Evolutionary conservation across 1,140 invertebrate species (phyloP), one percentile per base, ranked within the genome.

Genomic region (Solenopsis fugax): DNA sequence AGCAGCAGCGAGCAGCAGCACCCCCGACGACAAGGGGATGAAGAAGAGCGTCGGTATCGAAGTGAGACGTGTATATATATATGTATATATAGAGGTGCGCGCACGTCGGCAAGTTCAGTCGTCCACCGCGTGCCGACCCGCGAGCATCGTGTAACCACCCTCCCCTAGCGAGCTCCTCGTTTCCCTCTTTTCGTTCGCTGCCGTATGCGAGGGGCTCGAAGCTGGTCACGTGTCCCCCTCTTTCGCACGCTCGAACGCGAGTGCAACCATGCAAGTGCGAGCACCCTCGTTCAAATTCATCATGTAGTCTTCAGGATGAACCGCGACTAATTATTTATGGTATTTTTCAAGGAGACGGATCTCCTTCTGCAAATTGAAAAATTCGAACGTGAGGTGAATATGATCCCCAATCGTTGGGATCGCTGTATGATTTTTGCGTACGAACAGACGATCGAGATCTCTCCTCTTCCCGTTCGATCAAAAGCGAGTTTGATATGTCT

Each of bases 81-180:
- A 91, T 91, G 87, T 91, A 92, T 92, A 92, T 92, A 92, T 91
- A 89, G 91, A 89, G 91, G 91, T 91, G 91, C 91, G 92, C 92
- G 92, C 87, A 90, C 91, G 90, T 88, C 90, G 90, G 90, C 90
- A 91, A 91, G 90, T 91, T 93, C 92, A 93, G 92, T 93, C 92
- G 91, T 88, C 89, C 77, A 91, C 87, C 92, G 92, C 91, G 92
- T 92, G 92, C 87, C 90, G 92, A 93, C 76, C 92, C 69, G 92
- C 89, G 92, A 93, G 88, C 90, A 92, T 93, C 91, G 91, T 54
- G 90, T 64, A 77, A 73, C 69, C 82, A 88, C 87, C 89, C 90
- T 87, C 65, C 65, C 62, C 65, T 69, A 48, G 37, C 67, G 58
- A 58, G 34, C 34, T 37, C 62, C 81, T 62, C 56, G 71, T 77